Evolutionary conservation across 2,113 vertebrate genomes (phyloP).

Genomic region (Serinus canaria): DNA sequence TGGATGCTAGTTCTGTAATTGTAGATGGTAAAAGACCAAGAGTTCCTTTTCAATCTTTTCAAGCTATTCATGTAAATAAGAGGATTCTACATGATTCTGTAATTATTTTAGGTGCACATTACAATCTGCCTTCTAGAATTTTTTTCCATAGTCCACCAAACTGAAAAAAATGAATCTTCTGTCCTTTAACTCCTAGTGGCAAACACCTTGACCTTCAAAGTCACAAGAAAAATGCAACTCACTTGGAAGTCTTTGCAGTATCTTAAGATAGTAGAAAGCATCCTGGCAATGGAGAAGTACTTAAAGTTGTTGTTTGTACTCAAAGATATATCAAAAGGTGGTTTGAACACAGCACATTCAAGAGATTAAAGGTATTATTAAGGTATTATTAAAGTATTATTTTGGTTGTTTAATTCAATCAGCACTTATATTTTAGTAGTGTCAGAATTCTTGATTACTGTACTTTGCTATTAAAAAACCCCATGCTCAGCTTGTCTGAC

Average conservation of each 20-base stretch:
- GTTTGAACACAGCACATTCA: background rate
- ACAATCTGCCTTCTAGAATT: background rate
- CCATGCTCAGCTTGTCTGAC: background rate
- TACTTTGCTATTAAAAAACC: background rate
- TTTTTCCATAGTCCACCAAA: background rate
- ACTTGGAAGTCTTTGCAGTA: slow-evolving; percentile 34
- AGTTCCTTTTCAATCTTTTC: slow-evolving; percentile 1
- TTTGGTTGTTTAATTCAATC: background rate
- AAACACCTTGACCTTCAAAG: background rate
- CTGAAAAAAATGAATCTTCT: background rate
- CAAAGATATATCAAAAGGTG: slow-evolving; percentile 25
- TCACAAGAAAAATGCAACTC: slow-evolving; percentile 30
- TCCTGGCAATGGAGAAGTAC: background rate
- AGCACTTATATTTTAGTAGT: background rate
- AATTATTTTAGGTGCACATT: background rate
- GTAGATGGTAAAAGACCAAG: slow-evolving; percentile 16
- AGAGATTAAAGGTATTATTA: background rate
- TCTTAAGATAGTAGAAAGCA: background rate
- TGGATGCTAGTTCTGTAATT: slow-evolving; percentile 27
- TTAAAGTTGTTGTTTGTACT: background rate
- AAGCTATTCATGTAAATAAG: slow-evolving; percentile 5
- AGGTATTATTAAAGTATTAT: background rate
- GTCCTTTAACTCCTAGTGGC: background rate
- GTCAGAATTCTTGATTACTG: background rate
- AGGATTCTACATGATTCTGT: background rate